phyloP scores from a whole-genome alignment of 2,888 invertebrate genomes.

The Hyles lineata region DNA sequence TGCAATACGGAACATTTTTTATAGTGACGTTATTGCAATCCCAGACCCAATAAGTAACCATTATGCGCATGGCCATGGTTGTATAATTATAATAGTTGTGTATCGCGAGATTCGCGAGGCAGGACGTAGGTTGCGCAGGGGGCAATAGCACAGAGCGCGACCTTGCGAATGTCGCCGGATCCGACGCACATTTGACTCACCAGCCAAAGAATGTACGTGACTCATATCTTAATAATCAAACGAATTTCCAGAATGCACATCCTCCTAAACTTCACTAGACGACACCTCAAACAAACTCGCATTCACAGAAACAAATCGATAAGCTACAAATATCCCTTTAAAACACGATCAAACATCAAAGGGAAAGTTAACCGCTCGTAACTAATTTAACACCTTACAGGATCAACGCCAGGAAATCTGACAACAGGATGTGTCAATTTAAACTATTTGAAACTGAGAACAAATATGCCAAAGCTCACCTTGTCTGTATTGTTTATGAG shows the following conservation, averaged over 20 bases:
- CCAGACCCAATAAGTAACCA: too few relatives aligned
- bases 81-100: slow-evolving; percentile 33
- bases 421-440: slow-evolving; percentile 82
- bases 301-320: slow-evolving; percentile 46
- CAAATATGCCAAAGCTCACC: slow-evolving; percentile 59
- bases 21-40: too few relatives aligned
- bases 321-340: slow-evolving; percentile 40
- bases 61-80: background rate
- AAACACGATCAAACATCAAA: slow-evolving; percentile 68
- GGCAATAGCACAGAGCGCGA: slow-evolving; percentile 60
- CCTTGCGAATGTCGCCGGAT: slow-evolving; percentile 72
- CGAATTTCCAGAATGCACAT: slow-evolving; percentile 11
- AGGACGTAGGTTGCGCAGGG: slow-evolving; percentile 52
- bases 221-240: slow-evolving; percentile 28
- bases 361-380: slow-evolving; percentile 56
- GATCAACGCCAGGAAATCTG: slow-evolving; percentile 78
- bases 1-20: background rate
- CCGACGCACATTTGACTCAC: slow-evolving; percentile 49
- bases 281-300: background rate
- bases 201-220: slow-evolving; percentile 29
- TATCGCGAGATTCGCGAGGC: slow-evolving; percentile 41
- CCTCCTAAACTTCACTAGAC: slow-evolving; percentile 3
- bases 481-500: slow-evolving; percentile 52
- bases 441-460: slow-evolving; percentile 74
- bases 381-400: slow-evolving; percentile 69